Evolutionary conservation across 2,797 vertebrate genomes (phyloP), one percentile per base, ranked within the genome.

Genomic region (Spinus pinus): DNA sequence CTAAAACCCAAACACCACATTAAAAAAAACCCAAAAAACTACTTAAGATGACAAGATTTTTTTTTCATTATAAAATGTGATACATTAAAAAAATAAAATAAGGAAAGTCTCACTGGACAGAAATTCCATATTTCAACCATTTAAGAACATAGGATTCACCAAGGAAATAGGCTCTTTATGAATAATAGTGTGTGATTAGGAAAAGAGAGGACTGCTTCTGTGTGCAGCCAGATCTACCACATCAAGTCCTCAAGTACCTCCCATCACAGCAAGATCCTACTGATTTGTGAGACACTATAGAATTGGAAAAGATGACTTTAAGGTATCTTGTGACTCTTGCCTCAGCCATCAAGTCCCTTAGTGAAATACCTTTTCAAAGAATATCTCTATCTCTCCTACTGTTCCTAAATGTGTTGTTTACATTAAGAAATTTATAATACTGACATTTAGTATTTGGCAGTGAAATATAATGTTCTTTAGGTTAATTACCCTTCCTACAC

Each of bases 401-500:
- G 46, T 86, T 95, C 81, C 54, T 86, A 84, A 93, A 92, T 46
- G 14, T 75, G 54, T 71, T 95, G 70, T 86, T 96, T 95, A 72
- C 73, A 91, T 93, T 94, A 94, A 88, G 83, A 94, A 87, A 92
- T 91, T 82, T 92, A 53, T 94, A 95, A 94, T 80, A 21, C 66
- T 95, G 90, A 93, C 85, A 93, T 96, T 95, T 95, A 91, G 14
- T 49, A 90, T 96, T 96, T 96, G 87, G 46, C 79, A 94, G 85
- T 91, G 94, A 94, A 96, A 94, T 95, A 82, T n/a, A 92, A 80
- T 79, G 50, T 94, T 91, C 78, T 85, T 91, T 86, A 65, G 33
- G 83, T 96, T 97, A 97, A 95, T 96, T 94, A 86, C 47, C 49
- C 46, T 94, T 95, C 90, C 92, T 84, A 94, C 49, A 66, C 72